phyloP scores from a whole-genome alignment of 2,888 invertebrate species.

The Prionchulus punctatus region DNA sequence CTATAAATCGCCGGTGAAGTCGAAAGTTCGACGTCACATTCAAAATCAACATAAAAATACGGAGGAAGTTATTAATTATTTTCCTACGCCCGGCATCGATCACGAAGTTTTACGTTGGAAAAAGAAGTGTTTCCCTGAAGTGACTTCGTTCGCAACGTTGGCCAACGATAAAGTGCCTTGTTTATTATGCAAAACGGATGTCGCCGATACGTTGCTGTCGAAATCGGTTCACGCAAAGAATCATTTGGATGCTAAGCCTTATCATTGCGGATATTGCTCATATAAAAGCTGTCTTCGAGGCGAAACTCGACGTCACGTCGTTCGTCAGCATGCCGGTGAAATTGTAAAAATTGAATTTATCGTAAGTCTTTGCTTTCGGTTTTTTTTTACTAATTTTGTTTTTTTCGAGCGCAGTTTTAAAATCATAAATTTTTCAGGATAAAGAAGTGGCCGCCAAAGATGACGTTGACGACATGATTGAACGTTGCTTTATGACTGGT shows the following conservation, averaged over 20 bases:
- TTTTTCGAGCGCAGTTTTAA: too few relatives aligned
- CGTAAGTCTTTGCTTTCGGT: too few relatives aligned
- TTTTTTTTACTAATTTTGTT: too few relatives aligned
- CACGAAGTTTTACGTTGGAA: constrained; percentile 8
- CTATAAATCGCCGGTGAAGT: constrained; percentile 11
- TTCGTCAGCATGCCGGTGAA: constrained; percentile 9
- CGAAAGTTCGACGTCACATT: constrained; percentile 11
- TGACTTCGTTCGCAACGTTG: background rate
- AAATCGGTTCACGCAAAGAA: constrained; percentile 12
- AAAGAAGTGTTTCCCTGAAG: constrained; percentile 10
- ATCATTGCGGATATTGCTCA: constrained; percentile 12
- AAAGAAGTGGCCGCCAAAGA: constrained; percentile 1
- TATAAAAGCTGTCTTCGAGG: constrained; percentile 12
- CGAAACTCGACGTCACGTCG: constrained; percentile 12
- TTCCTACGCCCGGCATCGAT: constrained; percentile 6
- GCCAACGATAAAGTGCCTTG: constrained; percentile 6
- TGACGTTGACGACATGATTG: constrained; percentile 9
- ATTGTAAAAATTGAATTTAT: too few relatives aligned
- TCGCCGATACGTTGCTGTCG: constrained; percentile 6
- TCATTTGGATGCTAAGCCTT: constrained; percentile 11
- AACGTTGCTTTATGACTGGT: constrained; percentile 7
- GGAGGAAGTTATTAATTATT: background rate
- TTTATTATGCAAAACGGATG: constrained; percentile 3
- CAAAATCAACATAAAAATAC: constrained; percentile 6
- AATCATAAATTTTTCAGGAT: constrained; percentile 4